Conservation (phyloP, 2,797 vertebrate genomes). For the Cynopterus sphinx region DNA sequence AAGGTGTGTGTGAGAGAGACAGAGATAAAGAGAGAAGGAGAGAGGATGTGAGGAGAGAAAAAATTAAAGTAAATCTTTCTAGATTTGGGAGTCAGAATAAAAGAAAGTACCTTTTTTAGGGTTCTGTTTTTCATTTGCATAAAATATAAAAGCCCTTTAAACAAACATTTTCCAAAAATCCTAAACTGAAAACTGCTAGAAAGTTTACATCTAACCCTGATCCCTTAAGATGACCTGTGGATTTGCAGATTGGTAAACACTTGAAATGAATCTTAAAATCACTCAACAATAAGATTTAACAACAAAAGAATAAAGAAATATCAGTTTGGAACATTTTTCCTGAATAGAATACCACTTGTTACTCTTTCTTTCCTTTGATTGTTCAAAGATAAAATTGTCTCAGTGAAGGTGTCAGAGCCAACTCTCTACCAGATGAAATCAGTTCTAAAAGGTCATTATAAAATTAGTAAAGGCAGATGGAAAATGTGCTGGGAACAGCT, state of each 20-base stretch:
- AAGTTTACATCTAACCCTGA: not conserved
- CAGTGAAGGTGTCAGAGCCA: constrained; percentile 35
- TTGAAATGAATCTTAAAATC: constrained; percentile 24
- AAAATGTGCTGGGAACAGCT: constrained; percentile 62
- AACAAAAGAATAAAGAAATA: not conserved
- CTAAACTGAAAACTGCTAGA: not conserved
- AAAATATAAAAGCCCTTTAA: not conserved
- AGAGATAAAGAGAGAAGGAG: not conserved
- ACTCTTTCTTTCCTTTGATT: constrained; percentile 30
- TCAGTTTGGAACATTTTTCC: constrained; percentile 29
- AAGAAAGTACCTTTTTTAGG: not conserved
- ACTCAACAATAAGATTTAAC: not conserved
- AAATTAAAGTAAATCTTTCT: not conserved
- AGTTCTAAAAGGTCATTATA: constrained; percentile 69
- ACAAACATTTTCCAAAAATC: constrained; percentile 31
- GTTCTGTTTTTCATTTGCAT: not conserved
- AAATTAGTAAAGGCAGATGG: constrained; percentile 74
- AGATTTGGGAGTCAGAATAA: not conserved
- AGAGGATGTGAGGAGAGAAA: not conserved
- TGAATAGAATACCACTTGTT: constrained; percentile 57
- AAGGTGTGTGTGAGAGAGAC: not conserved
- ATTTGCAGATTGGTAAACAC: not conserved
- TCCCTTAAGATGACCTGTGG: not conserved
- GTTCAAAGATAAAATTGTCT: constrained; percentile 56
- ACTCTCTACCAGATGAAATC: constrained; percentile 50